phyloP scores from a whole-genome alignment of 1,140 invertebrate genomes.

The Pissodes strobi region DNA sequence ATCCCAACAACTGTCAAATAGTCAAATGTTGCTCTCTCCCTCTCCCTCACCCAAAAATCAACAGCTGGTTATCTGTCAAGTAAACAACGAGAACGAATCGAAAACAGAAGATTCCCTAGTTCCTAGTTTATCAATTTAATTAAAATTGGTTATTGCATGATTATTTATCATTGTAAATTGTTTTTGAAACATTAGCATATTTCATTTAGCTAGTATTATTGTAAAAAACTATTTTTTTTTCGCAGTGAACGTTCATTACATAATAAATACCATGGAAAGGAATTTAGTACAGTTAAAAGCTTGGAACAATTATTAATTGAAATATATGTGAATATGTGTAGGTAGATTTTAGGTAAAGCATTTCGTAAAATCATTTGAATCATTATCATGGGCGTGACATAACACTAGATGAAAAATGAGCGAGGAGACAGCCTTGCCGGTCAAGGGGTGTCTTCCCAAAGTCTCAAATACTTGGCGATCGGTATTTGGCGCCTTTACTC shows the following conservation, averaged over 20 bases:
- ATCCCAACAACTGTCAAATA: too few species aligned
- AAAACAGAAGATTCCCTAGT: too few species aligned
- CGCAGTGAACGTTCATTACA: too few species aligned
- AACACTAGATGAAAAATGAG: slow-evolving; percentile 37
- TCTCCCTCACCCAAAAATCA: too few species aligned
- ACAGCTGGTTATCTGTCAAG: too few species aligned
- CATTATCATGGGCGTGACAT: slow-evolving; percentile 38
- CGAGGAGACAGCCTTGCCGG: slow-evolving; percentile 29
- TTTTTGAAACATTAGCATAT: too few species aligned
- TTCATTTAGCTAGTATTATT: too few species aligned
- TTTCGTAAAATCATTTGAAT: slow-evolving; percentile 22
- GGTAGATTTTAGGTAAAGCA: slow-evolving; percentile 12
- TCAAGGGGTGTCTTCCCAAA: slow-evolving; percentile 43
- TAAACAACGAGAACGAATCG: too few species aligned
- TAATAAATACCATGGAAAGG: slow-evolving; percentile 24
- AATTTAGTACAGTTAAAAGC: slow-evolving; percentile 29
- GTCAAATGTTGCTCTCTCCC: too few species aligned
- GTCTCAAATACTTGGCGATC: slow-evolving; percentile 41
- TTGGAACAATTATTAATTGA: slow-evolving; percentile 6
- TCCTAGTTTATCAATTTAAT: too few species aligned
- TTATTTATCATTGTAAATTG: too few species aligned
- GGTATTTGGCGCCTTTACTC: slow-evolving; percentile 42
- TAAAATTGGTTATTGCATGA: too few species aligned
- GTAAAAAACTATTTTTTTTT: neutral
- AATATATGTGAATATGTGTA: slow-evolving; percentile 28